Percentiles rank a stretch among this genome's conserved stretches.
phyloP scores from a whole-genome alignment of 2,797 vertebrate genomes.

The Gephyroberyx darwinii region DNA sequence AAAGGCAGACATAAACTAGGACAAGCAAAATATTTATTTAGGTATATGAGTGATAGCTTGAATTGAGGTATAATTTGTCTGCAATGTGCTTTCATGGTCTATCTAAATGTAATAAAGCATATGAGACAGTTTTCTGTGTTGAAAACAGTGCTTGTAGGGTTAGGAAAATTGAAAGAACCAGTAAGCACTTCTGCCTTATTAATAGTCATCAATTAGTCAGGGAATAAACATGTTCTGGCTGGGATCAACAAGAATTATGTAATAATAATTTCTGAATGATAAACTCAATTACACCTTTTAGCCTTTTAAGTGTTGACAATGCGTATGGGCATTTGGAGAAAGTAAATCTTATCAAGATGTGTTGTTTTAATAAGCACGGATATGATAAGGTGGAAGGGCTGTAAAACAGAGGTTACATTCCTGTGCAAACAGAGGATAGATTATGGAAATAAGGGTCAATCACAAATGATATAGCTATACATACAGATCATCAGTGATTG shows the following conservation, averaged over 20 bases:
- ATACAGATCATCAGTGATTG: too few relatives aligned
- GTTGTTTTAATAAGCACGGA: too few relatives aligned
- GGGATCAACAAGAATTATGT: slow-evolving; percentile 1
- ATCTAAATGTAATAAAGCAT: slow-evolving; percentile 38
- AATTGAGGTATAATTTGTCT: slow-evolving; percentile 19
- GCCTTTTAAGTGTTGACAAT: slow-evolving; percentile 1
- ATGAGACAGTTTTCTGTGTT: slow-evolving; percentile 4
- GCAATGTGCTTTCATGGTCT: slow-evolving; percentile 26
- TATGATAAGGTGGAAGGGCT: too few relatives aligned
- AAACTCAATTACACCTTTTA: background rate
- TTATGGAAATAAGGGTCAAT: too few relatives aligned
- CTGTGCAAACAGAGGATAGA: too few relatives aligned
- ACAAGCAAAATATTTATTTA: slow-evolving; percentile 1
- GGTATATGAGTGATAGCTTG: slow-evolving; percentile 26
- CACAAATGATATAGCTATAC: too few relatives aligned
- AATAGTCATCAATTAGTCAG: slow-evolving; percentile 5
- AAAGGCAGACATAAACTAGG: slow-evolving; percentile 2
- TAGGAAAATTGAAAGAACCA: slow-evolving; percentile 12
- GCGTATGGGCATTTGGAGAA: too few relatives aligned
- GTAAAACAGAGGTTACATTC: too few relatives aligned
- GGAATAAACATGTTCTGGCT: slow-evolving; percentile 13
- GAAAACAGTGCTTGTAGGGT: slow-evolving; percentile 33
- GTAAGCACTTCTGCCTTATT: slow-evolving; percentile 4
- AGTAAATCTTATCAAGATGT: too few relatives aligned
- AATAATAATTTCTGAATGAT: slow-evolving; percentile 22